Evolutionary conservation across 2,888 invertebrate species (phyloP).

Genomic region (Dasypolia templi): DNA sequence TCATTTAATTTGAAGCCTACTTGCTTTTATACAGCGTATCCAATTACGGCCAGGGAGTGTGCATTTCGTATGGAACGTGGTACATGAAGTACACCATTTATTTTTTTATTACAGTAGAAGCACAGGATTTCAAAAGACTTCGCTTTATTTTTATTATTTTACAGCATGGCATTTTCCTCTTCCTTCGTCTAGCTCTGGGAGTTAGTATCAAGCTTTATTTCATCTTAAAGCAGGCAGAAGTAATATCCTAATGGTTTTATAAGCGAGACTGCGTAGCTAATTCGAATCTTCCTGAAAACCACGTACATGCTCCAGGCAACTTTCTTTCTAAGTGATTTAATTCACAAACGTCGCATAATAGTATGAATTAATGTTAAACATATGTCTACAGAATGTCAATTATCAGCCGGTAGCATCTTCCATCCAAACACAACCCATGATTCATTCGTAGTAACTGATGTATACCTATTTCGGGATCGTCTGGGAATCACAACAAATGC

Average conservation of each 20-base stretch:
- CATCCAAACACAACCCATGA: constrained; percentile 72
- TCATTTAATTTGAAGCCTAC: constrained; percentile 80
- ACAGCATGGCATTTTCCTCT: constrained; percentile 45
- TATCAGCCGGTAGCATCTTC: constrained; percentile 60
- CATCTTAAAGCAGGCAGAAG: constrained; percentile 52
- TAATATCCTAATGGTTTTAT: constrained; percentile 51
- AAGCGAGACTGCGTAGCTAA: constrained; percentile 32
- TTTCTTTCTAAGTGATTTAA: constrained; percentile 18
- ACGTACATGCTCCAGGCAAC: constrained; percentile 6
- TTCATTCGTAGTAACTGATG: constrained; percentile 76
- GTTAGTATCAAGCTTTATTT: constrained; percentile 58
- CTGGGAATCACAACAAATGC: constrained; percentile 84
- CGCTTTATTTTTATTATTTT: constrained; percentile 59
- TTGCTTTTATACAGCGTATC: constrained; percentile 72
- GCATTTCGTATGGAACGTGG: constrained; percentile 47
- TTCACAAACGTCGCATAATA: constrained; percentile 18
- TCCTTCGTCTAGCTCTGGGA: constrained; percentile 45
- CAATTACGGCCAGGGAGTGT: constrained; percentile 64
- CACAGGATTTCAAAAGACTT: constrained; percentile 43
- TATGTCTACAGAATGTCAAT: constrained; percentile 54
- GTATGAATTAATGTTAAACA: constrained; percentile 35
- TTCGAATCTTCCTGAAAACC: constrained; percentile 23
- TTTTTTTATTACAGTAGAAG: constrained; percentile 57
- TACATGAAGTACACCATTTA: constrained; percentile 38
- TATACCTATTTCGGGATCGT: constrained; percentile 84